Percentiles rank a stretch among this genome's conserved stretches.
Evolutionary conservation across 2,888 invertebrate species (phyloP).

Genomic region (Thumatha senex): DNA sequence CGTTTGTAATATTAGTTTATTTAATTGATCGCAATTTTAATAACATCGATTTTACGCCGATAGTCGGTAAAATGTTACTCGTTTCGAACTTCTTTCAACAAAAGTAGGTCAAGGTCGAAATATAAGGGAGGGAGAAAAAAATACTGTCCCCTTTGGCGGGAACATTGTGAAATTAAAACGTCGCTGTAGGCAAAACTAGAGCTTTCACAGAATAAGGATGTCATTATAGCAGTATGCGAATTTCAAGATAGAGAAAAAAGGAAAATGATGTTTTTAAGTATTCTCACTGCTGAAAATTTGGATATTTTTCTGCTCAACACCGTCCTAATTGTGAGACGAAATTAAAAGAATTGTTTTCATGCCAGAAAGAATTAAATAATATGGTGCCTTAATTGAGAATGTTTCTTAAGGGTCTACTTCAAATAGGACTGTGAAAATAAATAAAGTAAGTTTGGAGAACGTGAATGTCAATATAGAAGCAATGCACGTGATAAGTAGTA

Average conservation of each 20-base stretch:
- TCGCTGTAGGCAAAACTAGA: constrained; percentile 56
- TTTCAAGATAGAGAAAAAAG: constrained; percentile 30
- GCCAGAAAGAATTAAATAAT: constrained; percentile 20
- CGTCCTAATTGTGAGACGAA: constrained; percentile 24
- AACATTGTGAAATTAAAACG: constrained; percentile 56
- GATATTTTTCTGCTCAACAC: constrained; percentile 27
- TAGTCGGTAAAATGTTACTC: constrained; percentile 22
- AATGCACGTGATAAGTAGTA: background rate
- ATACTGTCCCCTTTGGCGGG: constrained; percentile 39
- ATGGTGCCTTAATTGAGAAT: constrained; percentile 1
- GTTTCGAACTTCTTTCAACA: constrained; percentile 25
- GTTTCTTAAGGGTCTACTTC: background rate
- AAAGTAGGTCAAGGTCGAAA: constrained; percentile 61
- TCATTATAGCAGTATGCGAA: constrained; percentile 48
- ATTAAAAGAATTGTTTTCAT: constrained; percentile 33
- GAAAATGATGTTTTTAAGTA: constrained; percentile 30
- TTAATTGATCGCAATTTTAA: background rate
- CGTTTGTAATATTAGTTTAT: no score
- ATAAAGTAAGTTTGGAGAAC: background rate
- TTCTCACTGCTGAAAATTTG: constrained; percentile 32
- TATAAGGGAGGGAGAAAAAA: constrained; percentile 47
- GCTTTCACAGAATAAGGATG: constrained; percentile 49
- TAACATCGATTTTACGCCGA: constrained; percentile 21
- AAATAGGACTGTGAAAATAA: background rate
- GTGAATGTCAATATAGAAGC: background rate